Percentiles rank a stretch among this genome's conserved stretches.
These are phyloP conservation scores for Chalcis sispes DNA, from an alignment of 2,888 invertebrate genomes.

Conservation along the genomic window DNA sequence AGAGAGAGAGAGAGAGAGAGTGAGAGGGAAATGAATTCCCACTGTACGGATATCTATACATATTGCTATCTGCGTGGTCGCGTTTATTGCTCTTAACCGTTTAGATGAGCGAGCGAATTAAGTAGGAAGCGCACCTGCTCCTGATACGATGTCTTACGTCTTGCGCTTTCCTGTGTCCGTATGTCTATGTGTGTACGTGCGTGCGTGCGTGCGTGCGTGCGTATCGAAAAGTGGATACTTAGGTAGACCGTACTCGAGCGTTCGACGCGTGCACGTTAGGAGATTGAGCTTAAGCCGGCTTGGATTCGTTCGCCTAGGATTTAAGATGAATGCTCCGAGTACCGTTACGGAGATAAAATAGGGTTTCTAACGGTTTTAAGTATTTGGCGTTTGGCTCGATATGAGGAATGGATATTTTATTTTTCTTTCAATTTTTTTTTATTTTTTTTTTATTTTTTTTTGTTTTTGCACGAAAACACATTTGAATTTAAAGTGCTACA, in stretches of 20 bases:
- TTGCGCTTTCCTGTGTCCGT: not conserved
- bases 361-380: not conserved
- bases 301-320: not conserved
- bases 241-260: not conserved
- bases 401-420: not conserved
- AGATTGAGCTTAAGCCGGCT: not conserved
- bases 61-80: not conserved
- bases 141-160: not conserved
- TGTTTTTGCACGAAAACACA: too few species aligned
- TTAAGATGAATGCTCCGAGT: not conserved
- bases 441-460: not conserved
- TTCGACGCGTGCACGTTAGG: not conserved
- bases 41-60: too few species aligned
- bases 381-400: not conserved
- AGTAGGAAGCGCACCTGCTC: not conserved
- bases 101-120: not conserved
- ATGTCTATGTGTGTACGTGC: not conserved
- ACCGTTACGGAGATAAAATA: not conserved
- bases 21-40: too few species aligned
- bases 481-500: too few species aligned
- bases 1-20: too few species aligned
- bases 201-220: not conserved
- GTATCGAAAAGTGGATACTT: not conserved
- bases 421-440: not conserved
- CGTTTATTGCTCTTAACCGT: slow-evolving; percentile 22